Evolutionary conservation across 2,797 vertebrate genomes (phyloP), one percentile per base, ranked within the genome.

Genomic region (Poeciliopsis infans): DNA sequence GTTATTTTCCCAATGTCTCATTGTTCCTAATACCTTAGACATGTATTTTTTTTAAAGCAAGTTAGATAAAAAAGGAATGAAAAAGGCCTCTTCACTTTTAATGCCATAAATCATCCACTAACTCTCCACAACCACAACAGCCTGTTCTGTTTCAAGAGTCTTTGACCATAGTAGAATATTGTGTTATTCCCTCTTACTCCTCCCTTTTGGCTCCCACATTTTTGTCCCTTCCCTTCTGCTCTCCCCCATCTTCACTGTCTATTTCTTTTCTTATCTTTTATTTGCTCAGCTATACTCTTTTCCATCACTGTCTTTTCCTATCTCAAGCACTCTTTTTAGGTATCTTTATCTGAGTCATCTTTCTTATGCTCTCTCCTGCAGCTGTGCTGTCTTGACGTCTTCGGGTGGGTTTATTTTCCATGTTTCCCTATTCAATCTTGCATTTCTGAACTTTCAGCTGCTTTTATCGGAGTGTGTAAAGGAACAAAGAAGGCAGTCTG

Each of bases 101-200:
- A 89, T 20, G 25, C 80, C 69, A 91, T 93, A 92, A 93, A 93
- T 94, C 89, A 93, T 85, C 87, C 66, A 79, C 88, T 90, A 86
- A 86, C 87, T 89, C 87, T 79, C 81, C 75, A 55, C 80, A 87
- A 84, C 91, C 84, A 83, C 82, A 39, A 36, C 39, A 64, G 41
- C 66, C 73, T 77, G 79, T 64, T 77, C 45, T 25, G 72, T 79
- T 75, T 83, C 84, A 88, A 88, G 87, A 72, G 74, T 80, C 73
- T 85, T 76, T 76, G 78, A 93, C 86, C 89, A 88, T 78, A 81
- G 49, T 78, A 86, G 73, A 90, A 88, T 89, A 71, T 79, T 72
- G 71, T 61, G 72, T 73, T 77, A 25, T 73, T 80, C 39, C 72
- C 43, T 47, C 28, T 64, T 7, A 5, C 51, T 68, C 12, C 1